These are phyloP conservation scores for Gymnoscelis rufifasciata DNA, from an alignment of 2,888 invertebrate genomes.

Conservation along the genomic window DNA sequence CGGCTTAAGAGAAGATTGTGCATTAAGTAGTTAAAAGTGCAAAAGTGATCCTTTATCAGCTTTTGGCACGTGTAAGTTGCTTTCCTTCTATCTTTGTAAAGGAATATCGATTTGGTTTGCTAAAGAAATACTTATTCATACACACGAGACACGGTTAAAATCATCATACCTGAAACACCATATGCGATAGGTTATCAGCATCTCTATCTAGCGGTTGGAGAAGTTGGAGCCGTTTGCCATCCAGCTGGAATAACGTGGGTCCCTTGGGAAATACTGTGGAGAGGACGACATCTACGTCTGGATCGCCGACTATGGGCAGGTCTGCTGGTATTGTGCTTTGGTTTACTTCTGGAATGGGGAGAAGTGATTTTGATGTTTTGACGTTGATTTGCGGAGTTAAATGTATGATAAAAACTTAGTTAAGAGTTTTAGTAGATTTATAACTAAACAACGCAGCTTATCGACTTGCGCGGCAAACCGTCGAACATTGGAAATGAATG, in stretches of 20 bases:
- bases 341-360: slow-evolving; percentile 83
- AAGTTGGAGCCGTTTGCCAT: slow-evolving; percentile 89
- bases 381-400: not conserved
- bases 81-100: too few species aligned
- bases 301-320: slow-evolving; percentile 90
- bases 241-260: slow-evolving; percentile 86
- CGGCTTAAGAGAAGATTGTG: too few species aligned
- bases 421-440: too few species aligned
- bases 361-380: not conserved
- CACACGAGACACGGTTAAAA: too few species aligned
- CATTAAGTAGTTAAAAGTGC: too few species aligned
- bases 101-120: too few species aligned
- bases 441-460: too few species aligned
- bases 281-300: slow-evolving; percentile 86
- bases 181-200: slow-evolving; percentile 90
- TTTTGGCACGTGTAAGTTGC: too few species aligned
- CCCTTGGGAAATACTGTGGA: slow-evolving; percentile 90
- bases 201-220: slow-evolving; percentile 91
- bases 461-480: too few species aligned
- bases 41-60: too few species aligned
- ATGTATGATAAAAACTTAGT: too few species aligned
- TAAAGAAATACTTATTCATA: slow-evolving; percentile 1
- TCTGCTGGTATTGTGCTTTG: slow-evolving; percentile 90
- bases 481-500: too few species aligned
- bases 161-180: slow-evolving; percentile 90